phyloP scores from a whole-genome alignment of 2,797 vertebrate species.

The Mus caroli region DNA sequence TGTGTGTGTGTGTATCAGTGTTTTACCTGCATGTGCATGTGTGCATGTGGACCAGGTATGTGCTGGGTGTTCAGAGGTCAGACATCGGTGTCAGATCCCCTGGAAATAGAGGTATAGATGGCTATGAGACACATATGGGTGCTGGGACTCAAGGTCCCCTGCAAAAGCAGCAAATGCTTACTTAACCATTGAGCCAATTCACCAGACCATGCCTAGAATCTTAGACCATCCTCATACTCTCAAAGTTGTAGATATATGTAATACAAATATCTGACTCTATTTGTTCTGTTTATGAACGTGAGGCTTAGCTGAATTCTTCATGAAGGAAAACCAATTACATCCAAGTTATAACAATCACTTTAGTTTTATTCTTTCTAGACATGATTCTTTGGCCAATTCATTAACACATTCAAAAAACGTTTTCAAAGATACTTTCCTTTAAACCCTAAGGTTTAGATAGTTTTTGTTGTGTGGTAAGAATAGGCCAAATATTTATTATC shows the following conservation, averaged over 20 bases:
- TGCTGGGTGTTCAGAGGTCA: background rate
- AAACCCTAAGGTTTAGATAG: background rate
- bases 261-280: background rate
- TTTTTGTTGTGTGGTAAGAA: background rate
- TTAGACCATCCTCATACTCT: constrained; percentile 13
- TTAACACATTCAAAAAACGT: background rate
- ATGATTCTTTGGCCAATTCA: background rate
- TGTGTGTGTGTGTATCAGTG: background rate
- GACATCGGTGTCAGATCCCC: background rate
- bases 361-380: background rate
- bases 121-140: background rate
- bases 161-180: background rate
- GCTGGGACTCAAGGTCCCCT: background rate
- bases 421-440: background rate
- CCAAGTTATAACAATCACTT: background rate
- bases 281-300: background rate
- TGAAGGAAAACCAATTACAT: background rate
- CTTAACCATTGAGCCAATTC: background rate
- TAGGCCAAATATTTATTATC: background rate
- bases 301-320: background rate
- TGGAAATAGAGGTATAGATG: background rate
- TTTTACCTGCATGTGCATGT: background rate
- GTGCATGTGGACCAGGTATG: background rate
- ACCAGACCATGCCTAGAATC: background rate
- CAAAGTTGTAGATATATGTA: background rate